phyloP scores from a whole-genome alignment of 2,888 invertebrate species.

The Dolichomitus sp. region DNA sequence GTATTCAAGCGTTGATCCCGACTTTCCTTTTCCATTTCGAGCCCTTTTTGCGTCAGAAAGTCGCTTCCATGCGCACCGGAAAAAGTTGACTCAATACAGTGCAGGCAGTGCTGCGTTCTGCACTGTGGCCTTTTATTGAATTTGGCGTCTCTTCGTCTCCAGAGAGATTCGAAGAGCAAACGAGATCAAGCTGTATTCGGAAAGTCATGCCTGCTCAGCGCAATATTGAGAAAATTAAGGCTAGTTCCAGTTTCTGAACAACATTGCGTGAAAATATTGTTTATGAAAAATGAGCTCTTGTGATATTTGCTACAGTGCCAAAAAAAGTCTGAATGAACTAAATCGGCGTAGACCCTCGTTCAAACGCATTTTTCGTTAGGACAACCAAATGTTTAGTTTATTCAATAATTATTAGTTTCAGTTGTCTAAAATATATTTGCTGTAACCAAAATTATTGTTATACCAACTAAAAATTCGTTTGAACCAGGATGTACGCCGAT shows the following conservation, averaged over 20 bases:
- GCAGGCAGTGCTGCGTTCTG: not conserved
- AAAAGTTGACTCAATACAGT: slow-evolving; percentile 20
- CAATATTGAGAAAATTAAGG: slow-evolving; percentile 32
- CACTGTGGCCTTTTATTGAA: slow-evolving; percentile 20
- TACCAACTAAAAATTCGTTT: no score
- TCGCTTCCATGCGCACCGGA: not conserved
- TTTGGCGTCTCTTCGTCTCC: slow-evolving; percentile 12
- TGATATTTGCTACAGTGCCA: slow-evolving; percentile 27
- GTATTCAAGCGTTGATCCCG: not conserved
- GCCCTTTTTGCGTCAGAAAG: not conserved
- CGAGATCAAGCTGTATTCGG: not conserved
- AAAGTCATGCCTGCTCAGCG: not conserved
- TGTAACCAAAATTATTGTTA: no score
- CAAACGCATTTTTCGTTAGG: no score
- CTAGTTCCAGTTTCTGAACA: slow-evolving; percentile 29
- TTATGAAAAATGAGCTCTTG: slow-evolving; percentile 28
- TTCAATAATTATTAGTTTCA: no score
- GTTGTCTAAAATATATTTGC: no score
- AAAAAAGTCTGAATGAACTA: no score
- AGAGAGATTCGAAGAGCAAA: slow-evolving; percentile 6
- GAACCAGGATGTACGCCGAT: no score
- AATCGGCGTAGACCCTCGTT: no score
- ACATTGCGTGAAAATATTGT: slow-evolving; percentile 11
- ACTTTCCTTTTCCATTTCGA: slow-evolving; percentile 9
- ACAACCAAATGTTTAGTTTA: no score